Evolutionary conservation across 2,113 vertebrate species (phyloP), one percentile per base, ranked within the genome.

Genomic region (Edolisoma coerulescens): DNA sequence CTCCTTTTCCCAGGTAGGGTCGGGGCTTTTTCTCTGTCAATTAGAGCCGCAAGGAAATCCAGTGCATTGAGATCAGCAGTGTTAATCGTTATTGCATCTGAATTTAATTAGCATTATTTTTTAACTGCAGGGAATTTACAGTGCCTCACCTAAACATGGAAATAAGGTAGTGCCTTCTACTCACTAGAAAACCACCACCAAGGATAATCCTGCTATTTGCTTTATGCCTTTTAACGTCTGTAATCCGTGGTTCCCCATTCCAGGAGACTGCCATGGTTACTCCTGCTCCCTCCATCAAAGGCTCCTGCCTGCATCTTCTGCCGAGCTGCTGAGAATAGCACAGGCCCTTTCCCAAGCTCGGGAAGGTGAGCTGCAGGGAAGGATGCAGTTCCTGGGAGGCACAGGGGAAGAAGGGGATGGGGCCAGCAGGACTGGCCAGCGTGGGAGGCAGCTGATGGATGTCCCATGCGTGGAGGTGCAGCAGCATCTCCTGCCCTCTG

Each of bases 41-140:
- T 95, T 82, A 89, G 69, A 95, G 74, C 35, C 0, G 11, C 87
- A 67, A 85, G 87, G 87, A 89, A 95, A 95, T 44, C 28, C 93
- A 91, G 84, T 15, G 87, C 75, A 47, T 24, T 47, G 92, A 93
- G 95, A 87, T 59, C 93, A 87, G 73, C 61, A 16, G 60, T 52
- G 90, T 91, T 93, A 93, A 96, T 94, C 3, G 44, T 73, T 94
- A 93, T 5, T 76, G 90, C 90, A 20, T 68, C 32, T 71, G 52
- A 84, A 96, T 94, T 84, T 93, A 95, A 97, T 97, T 85, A 96
- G 78, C 84, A 49, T 87, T 94, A 87, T 93, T 89, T 87, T 82
- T 93, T 93, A 96, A 94, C 95, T 60, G 76, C 95, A 93, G 87
- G 90, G 91, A 91, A 91, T 95, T 96, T 78, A 84, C 65, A 82